Base-by-base conservation (phyloP, 2,888 invertebrate genomes). In the Drosophila gaucha region DNA sequence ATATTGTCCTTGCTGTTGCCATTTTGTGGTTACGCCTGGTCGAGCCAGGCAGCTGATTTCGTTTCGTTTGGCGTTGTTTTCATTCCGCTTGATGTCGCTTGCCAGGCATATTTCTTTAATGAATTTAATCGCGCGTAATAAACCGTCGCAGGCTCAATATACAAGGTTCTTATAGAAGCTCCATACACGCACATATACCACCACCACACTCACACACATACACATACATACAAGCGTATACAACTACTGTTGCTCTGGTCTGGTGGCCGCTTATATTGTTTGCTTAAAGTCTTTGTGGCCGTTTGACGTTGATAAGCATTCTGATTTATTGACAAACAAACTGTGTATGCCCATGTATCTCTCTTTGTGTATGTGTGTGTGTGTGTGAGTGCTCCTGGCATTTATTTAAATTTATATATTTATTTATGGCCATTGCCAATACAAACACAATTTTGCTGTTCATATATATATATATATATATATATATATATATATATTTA, bases 311-410 rank as follows among this genome's bases (percentile, higher is more conserved):
- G 90, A 90, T 90, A 90, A 90, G 90, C 86, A 75, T 78, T 79
- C 85, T 90, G 90, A 90, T 90, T 90, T 89, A 90, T 90, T 89
- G 86, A 84, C 80, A 82, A 82, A 84, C 85, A 80, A 84, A 80
- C 85, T 71, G 76, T 71, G 76, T 47, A 46, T 39, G 52, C 52
- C 51, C 18, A 55, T 51, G 57, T 30, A 24, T 65, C 20, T 52
- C 39, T 43, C 26, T 54, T 4, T 22, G 5, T 43, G 16, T 56
- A 22, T 35, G 28, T 35, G 20, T 54, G 57, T 43, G 43, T 44
- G 30, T 50, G 36, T 50, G 31, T 33, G 36, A 58, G 57, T 62
- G 57, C 67, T 44, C 18, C 39, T 43, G 66, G 71, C 82, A 76
- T 83, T 86, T 86, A 86, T 86, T 86, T 84, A 84, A 80, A 86